Percentiles rank a stretch among this genome's conserved stretches.
phyloP scores from a whole-genome alignment of 2,888 invertebrate genomes.

The Eulithis prunata region DNA sequence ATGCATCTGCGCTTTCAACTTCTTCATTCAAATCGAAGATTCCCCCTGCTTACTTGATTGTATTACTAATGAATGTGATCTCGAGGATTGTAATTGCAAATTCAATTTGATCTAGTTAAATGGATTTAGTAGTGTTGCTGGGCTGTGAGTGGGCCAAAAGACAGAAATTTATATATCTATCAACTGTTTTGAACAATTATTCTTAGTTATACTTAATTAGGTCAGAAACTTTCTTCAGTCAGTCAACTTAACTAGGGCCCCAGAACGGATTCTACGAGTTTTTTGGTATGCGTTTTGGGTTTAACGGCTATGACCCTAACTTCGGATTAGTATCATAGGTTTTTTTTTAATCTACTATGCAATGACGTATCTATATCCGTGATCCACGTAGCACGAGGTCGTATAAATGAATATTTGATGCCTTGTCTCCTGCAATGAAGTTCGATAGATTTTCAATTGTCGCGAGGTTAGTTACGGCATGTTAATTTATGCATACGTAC shows the following conservation, averaged over 20 bases:
- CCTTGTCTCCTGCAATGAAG: slow-evolving; percentile 14
- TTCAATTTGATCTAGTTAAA: slow-evolving; percentile 54
- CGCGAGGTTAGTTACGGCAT: background rate
- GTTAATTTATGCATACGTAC: no score
- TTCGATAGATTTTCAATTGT: slow-evolving; percentile 4
- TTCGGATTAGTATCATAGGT: background rate
- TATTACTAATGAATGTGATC: slow-evolving; percentile 70
- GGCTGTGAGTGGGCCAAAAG: no score
- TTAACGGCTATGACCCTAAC: background rate
- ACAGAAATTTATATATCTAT: no score
- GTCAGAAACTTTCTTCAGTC: no score
- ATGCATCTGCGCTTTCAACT: slow-evolving; percentile 48
- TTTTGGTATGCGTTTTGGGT: background rate
- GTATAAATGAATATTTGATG: slow-evolving; percentile 26
- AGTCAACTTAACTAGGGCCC: background rate
- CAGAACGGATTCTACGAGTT: background rate
- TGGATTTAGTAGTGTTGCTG: background rate
- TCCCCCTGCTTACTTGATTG: slow-evolving; percentile 60
- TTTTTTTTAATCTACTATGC: slow-evolving; percentile 18
- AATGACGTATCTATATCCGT: slow-evolving; percentile 17
- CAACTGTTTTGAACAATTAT: no score
- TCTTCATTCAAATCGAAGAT: slow-evolving; percentile 58
- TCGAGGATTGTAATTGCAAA: slow-evolving; percentile 60
- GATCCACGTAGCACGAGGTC: slow-evolving; percentile 11
- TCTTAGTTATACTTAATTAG: no score